Evolutionary conservation across 2,797 vertebrate species (phyloP).

Genomic region (Rhynchotus rufescens): DNA sequence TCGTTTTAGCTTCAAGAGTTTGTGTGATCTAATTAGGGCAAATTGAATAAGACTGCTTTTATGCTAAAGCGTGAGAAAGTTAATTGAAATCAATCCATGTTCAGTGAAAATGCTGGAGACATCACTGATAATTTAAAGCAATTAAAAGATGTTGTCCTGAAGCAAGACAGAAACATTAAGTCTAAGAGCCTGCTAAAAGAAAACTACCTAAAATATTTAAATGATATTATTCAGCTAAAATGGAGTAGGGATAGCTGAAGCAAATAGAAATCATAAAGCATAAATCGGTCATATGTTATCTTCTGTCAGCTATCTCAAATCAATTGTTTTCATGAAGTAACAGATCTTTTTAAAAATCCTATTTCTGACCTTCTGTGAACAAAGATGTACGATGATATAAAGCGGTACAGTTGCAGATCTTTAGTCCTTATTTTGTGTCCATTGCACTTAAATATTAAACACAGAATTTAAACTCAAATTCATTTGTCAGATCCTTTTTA

Average conservation of each 20-base stretch:
- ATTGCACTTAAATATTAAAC: neutral
- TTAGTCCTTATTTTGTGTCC: neutral
- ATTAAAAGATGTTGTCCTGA: constrained; percentile 78
- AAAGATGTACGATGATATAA: neutral
- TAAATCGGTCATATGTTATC: constrained; percentile 29
- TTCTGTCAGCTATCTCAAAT: constrained; percentile 10
- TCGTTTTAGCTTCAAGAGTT: constrained; percentile 64
- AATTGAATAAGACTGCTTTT: constrained; percentile 78
- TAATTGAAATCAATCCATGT: constrained; percentile 81
- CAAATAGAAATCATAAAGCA: constrained; percentile 54
- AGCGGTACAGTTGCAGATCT: neutral
- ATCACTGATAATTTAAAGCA: constrained; percentile 78
- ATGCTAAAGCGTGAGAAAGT: constrained; percentile 75
- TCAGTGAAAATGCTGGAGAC: constrained; percentile 73
- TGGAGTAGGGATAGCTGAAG: constrained; percentile 50
- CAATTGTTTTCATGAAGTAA: neutral
- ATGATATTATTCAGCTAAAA: constrained; percentile 48
- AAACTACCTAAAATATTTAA: constrained; percentile 76
- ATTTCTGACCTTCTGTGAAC: neutral
- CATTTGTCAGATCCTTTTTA: neutral
- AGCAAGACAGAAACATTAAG: constrained; percentile 73
- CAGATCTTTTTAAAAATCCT: neutral
- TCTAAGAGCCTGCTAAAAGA: constrained; percentile 71
- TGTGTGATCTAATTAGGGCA: constrained; percentile 75
- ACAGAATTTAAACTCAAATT: neutral